Conservation (phyloP, 2,888 invertebrate species). For the Drosophila peninsularis region DNA sequence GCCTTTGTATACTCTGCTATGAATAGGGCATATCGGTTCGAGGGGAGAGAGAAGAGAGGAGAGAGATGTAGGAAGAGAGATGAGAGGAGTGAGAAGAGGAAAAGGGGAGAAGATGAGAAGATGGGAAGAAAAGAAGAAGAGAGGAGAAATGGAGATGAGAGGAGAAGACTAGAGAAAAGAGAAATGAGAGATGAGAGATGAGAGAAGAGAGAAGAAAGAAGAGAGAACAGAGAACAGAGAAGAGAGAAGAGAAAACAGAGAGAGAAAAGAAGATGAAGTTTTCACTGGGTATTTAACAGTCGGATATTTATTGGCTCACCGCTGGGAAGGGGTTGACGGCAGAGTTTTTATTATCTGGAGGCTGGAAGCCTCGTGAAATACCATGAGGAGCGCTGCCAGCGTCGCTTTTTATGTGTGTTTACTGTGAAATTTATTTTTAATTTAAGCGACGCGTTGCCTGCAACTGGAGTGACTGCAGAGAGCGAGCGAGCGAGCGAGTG, state of each 20-base stretch:
- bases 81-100: neutral
- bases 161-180: neutral
- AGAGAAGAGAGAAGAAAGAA: neutral
- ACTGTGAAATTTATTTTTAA: slow-evolving; percentile 81
- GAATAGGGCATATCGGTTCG: neutral
- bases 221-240: neutral
- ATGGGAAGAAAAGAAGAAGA: neutral
- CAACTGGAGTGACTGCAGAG: slow-evolving; percentile 41
- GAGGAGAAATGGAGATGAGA: neutral
- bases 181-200: neutral
- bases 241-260: neutral
- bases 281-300: slow-evolving; percentile 27
- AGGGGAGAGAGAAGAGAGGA: neutral
- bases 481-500: slow-evolving; percentile 10
- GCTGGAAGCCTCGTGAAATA: slow-evolving; percentile 32
- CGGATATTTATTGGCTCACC: neutral
- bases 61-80: neutral
- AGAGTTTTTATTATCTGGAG: slow-evolving; percentile 37
- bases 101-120: neutral
- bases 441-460: slow-evolving; percentile 68
- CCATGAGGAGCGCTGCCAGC: slow-evolving; percentile 36
- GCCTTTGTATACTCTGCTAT: slow-evolving; percentile 23
- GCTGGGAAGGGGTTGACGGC: slow-evolving; percentile 9
- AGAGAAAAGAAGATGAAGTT: neutral
- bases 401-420: slow-evolving; percentile 77